These are phyloP conservation scores for Steatornis caripensis DNA, from an alignment of 2,113 vertebrate genomes.

Conservation along the genomic window DNA sequence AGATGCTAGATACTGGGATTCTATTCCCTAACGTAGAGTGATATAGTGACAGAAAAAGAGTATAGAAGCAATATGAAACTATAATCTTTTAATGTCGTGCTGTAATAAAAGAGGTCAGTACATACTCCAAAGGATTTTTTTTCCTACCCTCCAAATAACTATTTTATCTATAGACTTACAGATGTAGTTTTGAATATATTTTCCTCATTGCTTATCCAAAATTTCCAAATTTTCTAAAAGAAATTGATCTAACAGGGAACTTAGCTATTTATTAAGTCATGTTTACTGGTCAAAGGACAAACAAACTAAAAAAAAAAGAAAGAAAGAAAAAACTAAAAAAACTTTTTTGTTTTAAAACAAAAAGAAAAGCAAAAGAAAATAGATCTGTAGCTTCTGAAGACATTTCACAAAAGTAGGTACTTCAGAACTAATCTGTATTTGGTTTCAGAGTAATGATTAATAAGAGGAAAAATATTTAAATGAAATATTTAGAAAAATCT, in stretches of 20 bases:
- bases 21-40: neutral
- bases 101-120: neutral
- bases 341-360: fast-evolving
- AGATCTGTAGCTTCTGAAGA: neutral
- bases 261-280: neutral
- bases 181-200: neutral
- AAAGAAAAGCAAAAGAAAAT: neutral
- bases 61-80: neutral
- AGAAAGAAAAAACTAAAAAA: fast-evolving
- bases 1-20: neutral
- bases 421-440: neutral
- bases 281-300: neutral
- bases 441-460: neutral
- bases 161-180: neutral
- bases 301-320: neutral
- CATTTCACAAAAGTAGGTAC: neutral
- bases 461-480: neutral
- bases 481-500: neutral
- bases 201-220: neutral
- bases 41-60: neutral
- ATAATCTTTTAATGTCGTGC: fast-evolving
- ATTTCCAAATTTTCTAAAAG: neutral
- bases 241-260: neutral
- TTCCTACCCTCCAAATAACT: neutral
- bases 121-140: neutral